Base-by-base conservation (phyloP, 2,113 vertebrate species). In the Trogon surrucura region DNA sequence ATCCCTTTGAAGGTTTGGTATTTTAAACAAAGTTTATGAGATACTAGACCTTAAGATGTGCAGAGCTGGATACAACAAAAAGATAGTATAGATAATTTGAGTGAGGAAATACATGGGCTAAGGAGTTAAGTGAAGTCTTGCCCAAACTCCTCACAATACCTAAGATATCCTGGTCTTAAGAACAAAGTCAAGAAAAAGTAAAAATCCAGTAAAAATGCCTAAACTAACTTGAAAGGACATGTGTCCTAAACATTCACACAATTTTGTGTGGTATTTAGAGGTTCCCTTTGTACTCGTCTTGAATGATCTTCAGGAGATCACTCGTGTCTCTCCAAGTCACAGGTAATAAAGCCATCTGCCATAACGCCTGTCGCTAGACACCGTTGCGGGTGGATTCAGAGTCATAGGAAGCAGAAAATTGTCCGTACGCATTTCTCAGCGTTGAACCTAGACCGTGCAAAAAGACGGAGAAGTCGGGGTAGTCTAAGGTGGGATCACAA, bases 321-420 rank as follows among this genome's bases (percentile, higher is more conserved):
- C 66, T 81, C 1, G 0, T 65, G 77, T 25, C 80, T 86, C 23
- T 26, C 69, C 29, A 32, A 90, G 88, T 84, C 91, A 87, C 70
- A 92, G 93, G 91, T 87, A 89, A 93, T 89, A 83, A 94, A 94
- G 45, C 32, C 85, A 61, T 91, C 90, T 78, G 83, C 26, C 91
- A 25, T 11, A 58, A 14, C 0, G 11, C 78, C 77, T 94, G 71
- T 50, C 57, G 0, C 69, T 10, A 36, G 69, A 78, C 16, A 69
- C 44, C 60, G 69, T 80, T 21, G 38, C 0, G 5, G 86, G 51
- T 10, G 36, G 57, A 57, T 89, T 94, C 69, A 81, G 91, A 95
- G 50, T 53, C 95, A 86, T 0, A 58, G 65, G 61, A 53, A 64
- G 77, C 48, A 67, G 53, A 45, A 86, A 91, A 74, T 36, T 92